Evolutionary conservation across 2,888 invertebrate genomes (phyloP).

Genomic region (Luffia ferchaultella): DNA sequence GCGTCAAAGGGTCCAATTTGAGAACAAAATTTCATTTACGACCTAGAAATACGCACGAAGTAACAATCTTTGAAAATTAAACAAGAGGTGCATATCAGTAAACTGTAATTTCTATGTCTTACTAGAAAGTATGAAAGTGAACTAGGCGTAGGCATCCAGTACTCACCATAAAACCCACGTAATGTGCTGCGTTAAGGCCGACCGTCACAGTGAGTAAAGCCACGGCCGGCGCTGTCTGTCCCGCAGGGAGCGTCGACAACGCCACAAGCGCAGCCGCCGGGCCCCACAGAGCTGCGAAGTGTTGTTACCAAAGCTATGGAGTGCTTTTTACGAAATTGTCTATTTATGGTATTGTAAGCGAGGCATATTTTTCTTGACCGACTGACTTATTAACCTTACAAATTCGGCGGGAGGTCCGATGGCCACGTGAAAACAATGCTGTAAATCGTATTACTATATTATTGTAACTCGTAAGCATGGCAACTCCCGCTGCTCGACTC

Average conservation of each 20-base stretch:
- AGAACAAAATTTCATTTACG: neutral
- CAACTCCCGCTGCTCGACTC: too few species aligned
- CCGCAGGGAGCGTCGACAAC: conserved; percentile 64
- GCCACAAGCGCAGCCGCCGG: conserved; percentile 74
- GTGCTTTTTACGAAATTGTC: too few species aligned
- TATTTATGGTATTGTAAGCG: too few species aligned
- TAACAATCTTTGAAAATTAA: neutral
- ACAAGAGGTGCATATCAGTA: neutral
- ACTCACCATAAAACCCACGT: conserved; percentile 74
- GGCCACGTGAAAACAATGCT: too few species aligned
- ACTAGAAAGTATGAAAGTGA: neutral
- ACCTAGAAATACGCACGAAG: neutral
- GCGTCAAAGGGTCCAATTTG: too few species aligned
- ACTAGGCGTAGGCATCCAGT: neutral
- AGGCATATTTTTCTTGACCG: too few species aligned
- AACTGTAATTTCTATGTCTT: neutral
- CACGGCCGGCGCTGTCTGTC: conserved; percentile 67
- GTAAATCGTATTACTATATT: too few species aligned
- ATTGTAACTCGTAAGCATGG: too few species aligned
- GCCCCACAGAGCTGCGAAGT: conserved; percentile 70
- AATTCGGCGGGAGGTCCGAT: too few species aligned
- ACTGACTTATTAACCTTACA: too few species aligned
- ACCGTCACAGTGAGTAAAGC: conserved; percentile 74
- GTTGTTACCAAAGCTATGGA: too few species aligned
- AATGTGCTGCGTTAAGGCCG: conserved; percentile 78